Evolutionary conservation across 2,113 vertebrate species (phyloP).

Genomic region (Nycticebus coucang): DNA sequence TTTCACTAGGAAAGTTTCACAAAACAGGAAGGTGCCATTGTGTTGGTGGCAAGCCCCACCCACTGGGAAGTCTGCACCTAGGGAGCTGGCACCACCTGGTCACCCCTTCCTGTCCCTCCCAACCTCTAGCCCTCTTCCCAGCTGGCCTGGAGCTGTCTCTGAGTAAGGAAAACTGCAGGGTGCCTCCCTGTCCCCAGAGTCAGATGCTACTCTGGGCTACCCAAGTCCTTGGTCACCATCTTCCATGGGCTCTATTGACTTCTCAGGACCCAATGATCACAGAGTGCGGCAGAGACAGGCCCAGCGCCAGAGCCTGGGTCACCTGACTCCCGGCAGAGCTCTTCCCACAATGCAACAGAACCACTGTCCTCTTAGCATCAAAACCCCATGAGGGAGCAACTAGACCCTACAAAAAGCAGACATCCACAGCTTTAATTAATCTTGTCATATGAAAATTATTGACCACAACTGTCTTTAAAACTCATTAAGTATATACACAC

Average conservation of each 20-base stretch:
- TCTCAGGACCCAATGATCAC: not conserved
- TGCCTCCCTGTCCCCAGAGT: not conserved
- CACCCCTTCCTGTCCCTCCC: too few species aligned
- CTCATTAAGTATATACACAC: not conserved
- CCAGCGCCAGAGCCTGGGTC: not conserved
- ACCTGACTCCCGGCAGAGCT: not conserved
- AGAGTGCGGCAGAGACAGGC: not conserved
- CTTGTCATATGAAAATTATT: conserved; percentile 16
- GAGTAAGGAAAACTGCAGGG: not conserved
- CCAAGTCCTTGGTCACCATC: not conserved
- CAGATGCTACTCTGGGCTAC: not conserved
- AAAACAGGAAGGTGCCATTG: not conserved
- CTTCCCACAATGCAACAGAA: not conserved
- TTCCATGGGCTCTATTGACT: not conserved
- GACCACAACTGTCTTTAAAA: not conserved
- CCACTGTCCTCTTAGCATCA: not conserved
- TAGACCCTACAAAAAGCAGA: not conserved
- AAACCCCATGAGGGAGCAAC: not conserved
- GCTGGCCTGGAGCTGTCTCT: not conserved
- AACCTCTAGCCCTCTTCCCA: not conserved
- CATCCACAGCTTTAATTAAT: not conserved
- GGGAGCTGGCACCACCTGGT: not conserved
- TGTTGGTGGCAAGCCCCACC: not conserved
- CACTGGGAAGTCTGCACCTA: not conserved
- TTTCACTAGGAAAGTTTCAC: not conserved